Evolutionary conservation across 2,113 vertebrate genomes (phyloP), one percentile per base, ranked within the genome.

Genomic region (Salvelinus namaycush): DNA sequence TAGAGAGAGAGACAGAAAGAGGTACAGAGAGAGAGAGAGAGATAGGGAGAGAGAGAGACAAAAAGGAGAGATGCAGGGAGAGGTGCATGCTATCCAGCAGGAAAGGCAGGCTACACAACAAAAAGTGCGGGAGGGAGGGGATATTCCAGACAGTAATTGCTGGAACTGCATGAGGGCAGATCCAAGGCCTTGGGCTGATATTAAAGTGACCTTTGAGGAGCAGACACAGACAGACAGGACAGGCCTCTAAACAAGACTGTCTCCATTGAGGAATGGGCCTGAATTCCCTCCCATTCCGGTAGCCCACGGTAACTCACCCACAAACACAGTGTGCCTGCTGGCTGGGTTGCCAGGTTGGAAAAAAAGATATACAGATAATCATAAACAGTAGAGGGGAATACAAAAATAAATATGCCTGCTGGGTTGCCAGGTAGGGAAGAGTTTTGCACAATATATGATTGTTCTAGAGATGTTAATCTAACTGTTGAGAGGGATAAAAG

Each of bases 211-310:
- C 87, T 14, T 73, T 81, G 83, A 87, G 77, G 74, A 86, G 81
- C 84, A 92, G 88, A 54, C 12, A 54, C 51, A 54, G 51, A 54
- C 51, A 54, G 16, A 91, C 90, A 87, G 84, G 87, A 85, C 85
- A 83, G 86, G 83, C 57, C 74, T 85, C 84, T 91, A 91, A 90
- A 89, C 84, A 77, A 78, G 74, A 72, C 78, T 89, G 90, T 84
- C 89, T 88, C 89, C 88, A 87, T 79, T 82, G 80, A 76, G 86
- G 89, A 91, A 91, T 89, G 89, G 87, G 83, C 79, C 78, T 82
- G 51, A 54, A 16, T 16, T 54, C 51, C 16, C 51, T 54, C 90
- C 85, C 84, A 54, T 54, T 14, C 51, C 5, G 51, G 81, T 2
- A 76, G 16, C 54, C 54, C 16, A 39, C 31, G 57, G 24, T 64